Percentiles rank a stretch among this genome's conserved stretches.
These are phyloP conservation scores for Eolophus roseicapilla DNA, from an alignment of 2,113 vertebrate species.

Conservation along the genomic window DNA sequence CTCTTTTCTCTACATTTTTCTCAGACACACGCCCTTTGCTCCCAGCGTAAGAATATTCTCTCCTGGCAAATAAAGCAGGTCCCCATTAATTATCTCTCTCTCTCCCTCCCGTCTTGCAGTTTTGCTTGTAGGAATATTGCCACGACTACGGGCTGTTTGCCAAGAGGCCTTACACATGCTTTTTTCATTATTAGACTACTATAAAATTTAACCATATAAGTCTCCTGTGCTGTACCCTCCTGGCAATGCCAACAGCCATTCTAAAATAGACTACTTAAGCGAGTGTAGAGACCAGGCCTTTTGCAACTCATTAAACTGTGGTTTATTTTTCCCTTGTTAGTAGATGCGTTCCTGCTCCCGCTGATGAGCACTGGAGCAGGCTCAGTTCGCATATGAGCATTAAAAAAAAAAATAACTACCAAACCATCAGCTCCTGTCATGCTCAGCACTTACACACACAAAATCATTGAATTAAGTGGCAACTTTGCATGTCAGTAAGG, in stretches of 20 bases:
- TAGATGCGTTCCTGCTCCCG: not conserved
- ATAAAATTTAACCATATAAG: constrained; percentile 68
- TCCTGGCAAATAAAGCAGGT: constrained; percentile 29
- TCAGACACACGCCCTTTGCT: not conserved
- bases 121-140: constrained; percentile 33
- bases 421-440: not conserved
- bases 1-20: constrained; percentile 36
- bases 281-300: not conserved
- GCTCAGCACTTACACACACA: not conserved
- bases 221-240: constrained; percentile 15
- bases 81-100: constrained; percentile 52
- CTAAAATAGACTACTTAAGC: constrained; percentile 55
- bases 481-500: not conserved
- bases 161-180: constrained; percentile 59
- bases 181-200: constrained; percentile 66
- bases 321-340: constrained; percentile 49
- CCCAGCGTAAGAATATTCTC: constrained; percentile 22
- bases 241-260: constrained; percentile 48
- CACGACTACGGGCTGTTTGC: constrained; percentile 11
- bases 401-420: not conserved
- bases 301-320: constrained; percentile 46
- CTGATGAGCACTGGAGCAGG: not conserved
- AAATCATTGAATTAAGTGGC: not conserved
- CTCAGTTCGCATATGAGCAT: not conserved
- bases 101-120: not conserved